A percentile compares a stretch with the other conserved stretches of the same genome.
phyloP scores from a whole-genome alignment of 1,140 invertebrate genomes.

The Zeugodacus cucurbitae region DNA sequence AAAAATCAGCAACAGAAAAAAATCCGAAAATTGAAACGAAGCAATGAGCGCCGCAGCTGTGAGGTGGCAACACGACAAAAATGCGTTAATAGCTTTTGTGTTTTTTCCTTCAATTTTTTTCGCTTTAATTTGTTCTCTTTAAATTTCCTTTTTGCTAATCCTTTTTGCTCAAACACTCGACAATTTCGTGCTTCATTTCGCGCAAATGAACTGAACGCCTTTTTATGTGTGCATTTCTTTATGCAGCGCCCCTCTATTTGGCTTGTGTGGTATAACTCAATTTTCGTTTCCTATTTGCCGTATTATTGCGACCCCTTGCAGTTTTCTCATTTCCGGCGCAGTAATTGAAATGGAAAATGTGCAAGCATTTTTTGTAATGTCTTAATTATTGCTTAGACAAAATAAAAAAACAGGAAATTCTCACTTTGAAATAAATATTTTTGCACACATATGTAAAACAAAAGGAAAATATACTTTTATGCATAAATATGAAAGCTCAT shows the following conservation, averaged over 20 bases:
- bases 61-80: background rate
- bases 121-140: background rate
- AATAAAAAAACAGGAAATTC: background rate
- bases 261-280: background rate
- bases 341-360: background rate
- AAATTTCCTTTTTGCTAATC: constrained; percentile 12
- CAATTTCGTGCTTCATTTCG: constrained; percentile 28
- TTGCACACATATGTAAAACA: background rate
- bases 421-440: background rate
- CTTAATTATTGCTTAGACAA: background rate
- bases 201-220: background rate
- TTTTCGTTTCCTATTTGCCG: background rate
- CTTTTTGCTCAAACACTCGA: constrained; percentile 8
- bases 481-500: background rate
- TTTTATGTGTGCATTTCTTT: background rate
- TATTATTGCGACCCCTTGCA: background rate
- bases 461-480: background rate
- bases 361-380: background rate
- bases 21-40: background rate
- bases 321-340: background rate
- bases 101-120: background rate
- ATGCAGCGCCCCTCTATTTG: background rate
- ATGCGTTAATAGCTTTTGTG: constrained; percentile 30
- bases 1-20: background rate
- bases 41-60: background rate